These are phyloP conservation scores for Atractosteus spatula DNA, from an alignment of 2,113 vertebrate genomes.

Conservation along the genomic window DNA sequence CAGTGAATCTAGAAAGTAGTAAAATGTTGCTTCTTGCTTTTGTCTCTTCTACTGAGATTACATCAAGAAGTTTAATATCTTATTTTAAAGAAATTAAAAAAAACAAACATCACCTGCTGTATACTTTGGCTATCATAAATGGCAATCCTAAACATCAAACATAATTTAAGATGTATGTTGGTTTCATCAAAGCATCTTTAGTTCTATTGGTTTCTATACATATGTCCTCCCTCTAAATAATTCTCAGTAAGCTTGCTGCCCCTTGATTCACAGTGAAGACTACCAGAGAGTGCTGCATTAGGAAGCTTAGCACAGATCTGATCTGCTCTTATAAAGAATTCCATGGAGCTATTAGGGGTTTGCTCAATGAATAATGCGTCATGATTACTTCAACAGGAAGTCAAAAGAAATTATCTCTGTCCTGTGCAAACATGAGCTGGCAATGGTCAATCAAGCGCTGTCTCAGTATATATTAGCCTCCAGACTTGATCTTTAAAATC, in stretches of 20 bases:
- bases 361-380: slow-evolving; percentile 9
- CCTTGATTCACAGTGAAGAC: background rate
- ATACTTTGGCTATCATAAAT: background rate
- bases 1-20: slow-evolving; percentile 20
- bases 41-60: no score
- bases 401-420: slow-evolving; percentile 22
- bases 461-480: slow-evolving; percentile 22
- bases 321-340: background rate
- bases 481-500: slow-evolving; percentile 21
- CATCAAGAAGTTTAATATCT: no score
- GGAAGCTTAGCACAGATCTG: background rate
- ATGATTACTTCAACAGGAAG: slow-evolving; percentile 23
- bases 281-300: background rate
- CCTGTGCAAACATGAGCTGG: slow-evolving; percentile 21
- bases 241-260: no score
- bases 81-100: background rate
- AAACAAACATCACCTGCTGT: no score
- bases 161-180: no score
- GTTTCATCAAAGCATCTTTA: no score
- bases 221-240: no score
- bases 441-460: slow-evolving; percentile 25
- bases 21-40: background rate
- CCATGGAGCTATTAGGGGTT: background rate
- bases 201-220: no score
- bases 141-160: no score